A percentile compares a stretch with the other conserved stretches of the same genome.
Conservation (phyloP, 2,888 invertebrate species). For the Drosophila siamana region DNA sequence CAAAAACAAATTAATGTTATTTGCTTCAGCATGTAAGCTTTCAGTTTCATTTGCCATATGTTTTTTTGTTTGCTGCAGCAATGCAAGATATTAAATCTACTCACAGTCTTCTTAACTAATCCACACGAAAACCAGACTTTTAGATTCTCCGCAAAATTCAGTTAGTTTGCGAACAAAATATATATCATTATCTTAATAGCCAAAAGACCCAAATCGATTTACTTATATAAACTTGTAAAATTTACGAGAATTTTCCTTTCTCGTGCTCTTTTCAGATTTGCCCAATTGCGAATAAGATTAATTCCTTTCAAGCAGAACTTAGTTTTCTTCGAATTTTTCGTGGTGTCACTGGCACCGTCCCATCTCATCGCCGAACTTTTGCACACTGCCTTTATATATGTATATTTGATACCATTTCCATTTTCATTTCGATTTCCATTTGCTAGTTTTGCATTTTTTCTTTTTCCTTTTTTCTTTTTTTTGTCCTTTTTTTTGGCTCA, state of each 20-base stretch:
- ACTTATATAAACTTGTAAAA: conserved; percentile 24
- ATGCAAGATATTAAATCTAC: too few species aligned
- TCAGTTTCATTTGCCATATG: too few species aligned
- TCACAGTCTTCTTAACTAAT: not conserved
- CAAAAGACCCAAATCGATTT: conserved; percentile 27
- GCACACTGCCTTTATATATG: conserved; percentile 24
- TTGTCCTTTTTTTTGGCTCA: conserved; percentile 40
- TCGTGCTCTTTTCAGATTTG: conserved; percentile 24
- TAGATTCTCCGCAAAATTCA: not conserved
- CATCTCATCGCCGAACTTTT: conserved; percentile 31
- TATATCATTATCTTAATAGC: conserved; percentile 24
- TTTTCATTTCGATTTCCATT: conserved; percentile 28
- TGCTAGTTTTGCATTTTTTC: conserved; percentile 14
- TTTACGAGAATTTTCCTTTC: conserved; percentile 28
- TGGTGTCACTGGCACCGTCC: conserved; percentile 49
- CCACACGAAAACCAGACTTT: not conserved
- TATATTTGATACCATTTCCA: conserved; percentile 15
- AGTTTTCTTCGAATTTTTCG: conserved; percentile 33
- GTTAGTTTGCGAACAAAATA: not conserved
- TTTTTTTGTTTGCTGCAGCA: too few species aligned
- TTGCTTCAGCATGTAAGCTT: too few species aligned
- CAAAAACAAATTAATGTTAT: too few species aligned
- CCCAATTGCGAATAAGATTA: conserved; percentile 59
- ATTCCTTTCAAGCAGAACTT: conserved; percentile 43
- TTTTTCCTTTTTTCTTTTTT: conserved; percentile 1